Evolutionary conservation across 2,113 vertebrate genomes (phyloP).

Genomic region (Pipra filicauda): DNA sequence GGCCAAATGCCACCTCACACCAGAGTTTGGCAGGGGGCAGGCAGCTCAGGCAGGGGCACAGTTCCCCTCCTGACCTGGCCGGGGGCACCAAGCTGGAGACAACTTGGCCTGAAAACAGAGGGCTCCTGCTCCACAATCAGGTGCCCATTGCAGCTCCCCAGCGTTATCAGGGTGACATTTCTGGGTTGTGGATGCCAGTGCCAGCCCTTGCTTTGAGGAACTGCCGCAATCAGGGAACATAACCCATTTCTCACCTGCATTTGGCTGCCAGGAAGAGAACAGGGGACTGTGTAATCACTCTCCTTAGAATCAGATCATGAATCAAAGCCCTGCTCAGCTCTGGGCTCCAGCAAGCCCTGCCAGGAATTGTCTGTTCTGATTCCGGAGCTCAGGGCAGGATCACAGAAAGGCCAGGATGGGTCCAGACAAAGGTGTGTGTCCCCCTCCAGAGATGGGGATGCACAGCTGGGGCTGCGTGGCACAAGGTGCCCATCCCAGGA

Average conservation of each 20-base stretch:
- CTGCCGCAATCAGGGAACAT: slow-evolving; percentile 3
- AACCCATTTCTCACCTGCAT: not conserved
- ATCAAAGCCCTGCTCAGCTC: slow-evolving; percentile 12
- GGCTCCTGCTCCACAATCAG: not conserved
- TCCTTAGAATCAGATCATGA: not conserved
- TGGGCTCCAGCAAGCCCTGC: not conserved
- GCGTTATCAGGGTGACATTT: slow-evolving; percentile 57
- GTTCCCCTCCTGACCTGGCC: not conserved
- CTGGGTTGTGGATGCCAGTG: not conserved
- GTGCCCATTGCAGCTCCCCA: not conserved
- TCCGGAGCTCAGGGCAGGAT: not conserved
- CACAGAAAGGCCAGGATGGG: fast-evolving
- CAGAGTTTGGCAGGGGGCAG: not conserved
- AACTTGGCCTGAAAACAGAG: not conserved
- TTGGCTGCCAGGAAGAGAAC: slow-evolving; percentile 23
- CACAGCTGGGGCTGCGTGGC: not conserved
- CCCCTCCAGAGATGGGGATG: not conserved
- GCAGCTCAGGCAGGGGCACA: fast-evolving
- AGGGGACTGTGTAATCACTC: not conserved
- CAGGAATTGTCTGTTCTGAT: not conserved
- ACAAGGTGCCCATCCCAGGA: not conserved
- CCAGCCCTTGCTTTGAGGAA: slow-evolving; percentile 31
- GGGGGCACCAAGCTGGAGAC: not conserved
- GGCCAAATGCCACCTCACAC: not conserved
- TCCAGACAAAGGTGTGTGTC: fast-evolving